phyloP scores from a whole-genome alignment of 2,888 invertebrate species.

The Germaria angustata region DNA sequence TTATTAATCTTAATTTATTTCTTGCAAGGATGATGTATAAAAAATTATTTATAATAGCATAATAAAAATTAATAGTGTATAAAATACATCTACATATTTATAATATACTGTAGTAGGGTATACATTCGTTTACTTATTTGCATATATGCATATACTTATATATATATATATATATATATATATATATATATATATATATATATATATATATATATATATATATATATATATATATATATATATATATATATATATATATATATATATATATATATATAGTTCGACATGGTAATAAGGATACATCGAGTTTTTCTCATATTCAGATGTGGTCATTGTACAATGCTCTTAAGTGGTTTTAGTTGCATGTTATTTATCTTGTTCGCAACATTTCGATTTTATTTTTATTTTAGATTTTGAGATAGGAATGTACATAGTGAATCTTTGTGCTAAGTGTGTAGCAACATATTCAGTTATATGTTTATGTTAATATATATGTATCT shows the following conservation, averaged over 20 bases:
- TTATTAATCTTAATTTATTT: slow-evolving; percentile 69
- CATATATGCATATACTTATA: too few species aligned
- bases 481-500: too few species aligned
- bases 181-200: background rate
- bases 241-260: background rate
- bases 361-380: background rate
- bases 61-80: background rate
- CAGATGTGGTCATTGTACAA: background rate
- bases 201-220: background rate
- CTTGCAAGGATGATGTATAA: slow-evolving; percentile 70
- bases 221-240: background rate
- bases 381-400: background rate
- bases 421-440: background rate
- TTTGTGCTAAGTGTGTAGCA: background rate
- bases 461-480: too few species aligned
- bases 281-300: background rate
- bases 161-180: background rate
- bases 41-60: slow-evolving; percentile 1
- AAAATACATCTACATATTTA: background rate
- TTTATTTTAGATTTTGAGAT: background rate
- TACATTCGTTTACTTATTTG: background rate
- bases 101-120: background rate
- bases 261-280: background rate
- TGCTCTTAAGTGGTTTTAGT: background rate
- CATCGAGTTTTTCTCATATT: background rate